Evolutionary conservation across 30 jellyfish, hydroid and myxozoan genomes (phyloP).

Genomic region (Chrysaora quinquecirrha): DNA sequence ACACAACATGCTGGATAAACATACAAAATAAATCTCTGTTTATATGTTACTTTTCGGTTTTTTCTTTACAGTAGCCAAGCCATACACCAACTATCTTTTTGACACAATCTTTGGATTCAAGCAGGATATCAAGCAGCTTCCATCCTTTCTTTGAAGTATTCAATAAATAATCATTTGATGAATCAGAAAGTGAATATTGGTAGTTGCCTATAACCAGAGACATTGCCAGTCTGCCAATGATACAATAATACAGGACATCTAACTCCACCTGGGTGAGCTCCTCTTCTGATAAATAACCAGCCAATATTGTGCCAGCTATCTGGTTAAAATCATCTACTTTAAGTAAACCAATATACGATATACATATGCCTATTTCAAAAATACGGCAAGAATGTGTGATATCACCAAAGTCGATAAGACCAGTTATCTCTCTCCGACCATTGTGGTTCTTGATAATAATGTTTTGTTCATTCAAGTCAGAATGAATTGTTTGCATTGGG

Average conservation of each 20-base stretch:
- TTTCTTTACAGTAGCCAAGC: neutral
- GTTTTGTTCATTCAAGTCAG: neutral
- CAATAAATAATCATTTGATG: slow-evolving; percentile 36
- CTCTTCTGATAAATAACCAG: slow-evolving; percentile 36
- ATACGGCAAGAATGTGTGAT: slow-evolving; percentile 53
- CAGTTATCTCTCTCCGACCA: neutral
- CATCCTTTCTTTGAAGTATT: slow-evolving; percentile 25
- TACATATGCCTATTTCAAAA: slow-evolving; percentile 45
- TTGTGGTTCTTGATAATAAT: neutral
- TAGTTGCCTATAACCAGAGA: slow-evolving; percentile 49
- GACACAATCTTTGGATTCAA: neutral
- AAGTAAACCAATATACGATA: slow-evolving; percentile 47
- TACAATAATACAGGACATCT: slow-evolving; percentile 18
- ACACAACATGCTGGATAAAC: too few species aligned
- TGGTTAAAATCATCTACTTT: slow-evolving; percentile 19
- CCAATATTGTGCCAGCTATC: slow-evolving; percentile 22
- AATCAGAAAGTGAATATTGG: slow-evolving; percentile 6
- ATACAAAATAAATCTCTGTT: too few species aligned
- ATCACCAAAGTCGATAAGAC: slow-evolving; percentile 63
- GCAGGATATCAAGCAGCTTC: slow-evolving; percentile 32
- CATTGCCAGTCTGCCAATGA: slow-evolving; percentile 30
- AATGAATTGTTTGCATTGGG: slow-evolving; percentile 14
- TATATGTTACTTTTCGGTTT: too few species aligned
- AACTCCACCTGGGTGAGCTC: slow-evolving; percentile 13
- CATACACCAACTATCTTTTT: neutral